Evolutionary conservation across 1,140 invertebrate species (phyloP), one percentile per base, ranked within the genome.

Genomic region (Aethina tumida): DNA sequence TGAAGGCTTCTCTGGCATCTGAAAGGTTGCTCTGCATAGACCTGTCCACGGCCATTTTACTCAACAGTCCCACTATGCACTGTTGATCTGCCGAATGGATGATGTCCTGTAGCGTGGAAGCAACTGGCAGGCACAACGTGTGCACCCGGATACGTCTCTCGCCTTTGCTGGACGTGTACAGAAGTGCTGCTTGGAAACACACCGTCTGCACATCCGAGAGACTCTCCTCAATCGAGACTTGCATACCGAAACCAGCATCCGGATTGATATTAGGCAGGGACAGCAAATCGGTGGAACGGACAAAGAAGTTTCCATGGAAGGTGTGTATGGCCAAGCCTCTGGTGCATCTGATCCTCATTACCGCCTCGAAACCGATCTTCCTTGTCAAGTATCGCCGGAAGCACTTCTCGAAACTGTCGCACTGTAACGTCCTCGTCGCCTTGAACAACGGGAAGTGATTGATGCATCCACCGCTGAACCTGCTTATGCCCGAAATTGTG

Each of bases 241-340:
- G 96, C 83, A 99, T 97, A 12, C 88, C 95, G 66, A 96, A 97
- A 12, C 92, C 94, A 18, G 92, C 82, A 67, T 99, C 97, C 0
- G 96, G 96, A 67, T 96, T 99, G 26, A 97, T 83, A 68, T 98
- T 99, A 16, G 97, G 93, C 42, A 99, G 66, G 20, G 90, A 93
- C 12, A 99, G 65, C 10, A 99, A 68, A 68, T 99, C 96, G 3
- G 94, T 97, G 0, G 95, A 97, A 12, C 97, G 74, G 21, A 99
- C 95, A 67, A 99, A 99, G 72, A 97, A 97, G 63, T 98, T 98
- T 6, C 97, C 97, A 69, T 99, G 94, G 74, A 99, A 99, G 47
- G 93, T 94, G 61, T 98, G 92, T 45, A 99, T 93, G 19, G 85
- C 74, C 26, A 99, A 64, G 10, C 96, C 89, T 62, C 83, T 76